phyloP scores from a whole-genome alignment of 1,140 invertebrate genomes.

The Sesamia nonagrioides region DNA sequence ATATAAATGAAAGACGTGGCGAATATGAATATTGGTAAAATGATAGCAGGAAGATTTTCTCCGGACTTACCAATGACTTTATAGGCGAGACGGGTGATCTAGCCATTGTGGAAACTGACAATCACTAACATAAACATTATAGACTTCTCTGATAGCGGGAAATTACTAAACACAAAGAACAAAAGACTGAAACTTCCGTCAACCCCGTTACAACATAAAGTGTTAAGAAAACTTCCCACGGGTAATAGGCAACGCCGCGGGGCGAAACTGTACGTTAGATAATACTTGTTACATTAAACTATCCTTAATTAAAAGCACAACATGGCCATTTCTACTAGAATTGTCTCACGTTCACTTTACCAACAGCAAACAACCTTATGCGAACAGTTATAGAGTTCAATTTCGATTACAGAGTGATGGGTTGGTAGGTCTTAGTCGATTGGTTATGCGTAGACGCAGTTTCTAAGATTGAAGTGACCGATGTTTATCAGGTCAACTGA shows the following conservation, averaged over 20 bases:
- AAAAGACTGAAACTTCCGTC: too few relatives aligned
- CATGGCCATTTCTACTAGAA: neutral
- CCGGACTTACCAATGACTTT: too few relatives aligned
- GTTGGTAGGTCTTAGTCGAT: neutral
- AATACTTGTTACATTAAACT: conserved; percentile 27
- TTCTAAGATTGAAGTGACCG: conserved; percentile 26
- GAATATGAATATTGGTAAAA: too few relatives aligned
- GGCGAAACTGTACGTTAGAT: conserved; percentile 10
- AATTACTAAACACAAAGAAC: too few relatives aligned
- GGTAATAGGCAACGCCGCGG: conserved; percentile 15
- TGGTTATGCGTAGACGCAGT: conserved; percentile 27
- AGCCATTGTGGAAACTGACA: too few relatives aligned
- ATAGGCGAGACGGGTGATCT: too few relatives aligned
- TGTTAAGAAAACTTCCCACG: neutral
- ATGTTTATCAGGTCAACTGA: conserved; percentile 32
- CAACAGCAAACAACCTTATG: neutral
- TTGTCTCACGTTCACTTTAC: neutral
- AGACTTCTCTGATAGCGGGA: too few relatives aligned
- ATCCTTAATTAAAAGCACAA: conserved; percentile 21
- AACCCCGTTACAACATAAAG: neutral
- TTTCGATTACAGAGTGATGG: neutral
- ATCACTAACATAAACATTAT: too few relatives aligned
- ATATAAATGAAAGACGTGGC: too few relatives aligned
- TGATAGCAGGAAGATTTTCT: too few relatives aligned
- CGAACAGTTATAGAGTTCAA: neutral